Evolutionary conservation across 2,113 vertebrate genomes (phyloP).

Genomic region (Oncorhynchus masou): DNA sequence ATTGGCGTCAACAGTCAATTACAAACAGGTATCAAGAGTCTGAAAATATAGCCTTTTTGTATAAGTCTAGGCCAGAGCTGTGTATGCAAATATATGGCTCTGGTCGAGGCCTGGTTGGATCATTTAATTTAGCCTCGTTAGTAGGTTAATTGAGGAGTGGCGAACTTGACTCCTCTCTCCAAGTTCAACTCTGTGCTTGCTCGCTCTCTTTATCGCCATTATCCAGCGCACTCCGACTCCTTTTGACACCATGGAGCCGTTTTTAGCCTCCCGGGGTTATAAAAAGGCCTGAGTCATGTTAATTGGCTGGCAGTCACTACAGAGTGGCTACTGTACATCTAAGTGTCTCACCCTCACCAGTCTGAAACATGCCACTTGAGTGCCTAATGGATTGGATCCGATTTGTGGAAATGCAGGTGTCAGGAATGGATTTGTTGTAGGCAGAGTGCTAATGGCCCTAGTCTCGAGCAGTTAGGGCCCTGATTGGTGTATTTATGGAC

Average conservation of each 20-base stretch:
- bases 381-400: conserved; percentile 53
- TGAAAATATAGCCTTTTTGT: too few relatives aligned
- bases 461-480: conserved; percentile 24
- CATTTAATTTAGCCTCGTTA: too few relatives aligned
- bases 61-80: too few relatives aligned
- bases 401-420: conserved; percentile 42
- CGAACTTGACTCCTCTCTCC: too few relatives aligned
- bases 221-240: conserved; percentile 33
- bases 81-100: too few relatives aligned
- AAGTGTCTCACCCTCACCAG: conserved; percentile 27
- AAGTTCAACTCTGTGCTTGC: neutral
- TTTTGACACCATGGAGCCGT: conserved; percentile 35
- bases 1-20: too few relatives aligned
- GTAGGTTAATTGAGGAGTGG: too few relatives aligned
- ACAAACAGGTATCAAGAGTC: too few relatives aligned
- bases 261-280: conserved; percentile 48
- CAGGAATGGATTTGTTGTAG: conserved; percentile 36
- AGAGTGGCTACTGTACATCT: conserved; percentile 28
- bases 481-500: conserved; percentile 50
- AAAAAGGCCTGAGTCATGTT: conserved; percentile 49
- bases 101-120: too few relatives aligned
- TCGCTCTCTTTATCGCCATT: conserved; percentile 17
- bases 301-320: conserved; percentile 35
- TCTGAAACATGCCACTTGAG: conserved; percentile 35
- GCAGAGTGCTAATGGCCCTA: conserved; percentile 45